Base-by-base conservation (phyloP, 2,113 vertebrate genomes). In the Rissa tridactyla region DNA sequence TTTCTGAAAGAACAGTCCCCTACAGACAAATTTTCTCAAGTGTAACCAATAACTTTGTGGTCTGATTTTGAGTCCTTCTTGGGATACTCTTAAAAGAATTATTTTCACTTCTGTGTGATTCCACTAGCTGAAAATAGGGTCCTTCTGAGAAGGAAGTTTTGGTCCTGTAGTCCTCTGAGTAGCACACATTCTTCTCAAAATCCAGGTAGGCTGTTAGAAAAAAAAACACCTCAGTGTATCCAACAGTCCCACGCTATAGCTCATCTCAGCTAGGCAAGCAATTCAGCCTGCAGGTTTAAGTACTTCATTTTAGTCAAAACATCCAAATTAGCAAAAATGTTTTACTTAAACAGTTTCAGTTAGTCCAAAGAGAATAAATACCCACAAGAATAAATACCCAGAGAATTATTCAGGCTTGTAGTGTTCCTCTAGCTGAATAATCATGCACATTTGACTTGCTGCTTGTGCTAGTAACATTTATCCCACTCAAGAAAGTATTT, bases 211-310 rank as follows among this genome's bases (percentile, higher is more conserved):
- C 32, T 73, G 26, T 3, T 57, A 36, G 46, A 12, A 27, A 44
- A 27, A 44, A 65, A 3, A 10, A 4, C 23, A 9, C 36, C 54
- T 66, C 49, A 9, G 26, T 9, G 10, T 36, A 13, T 4, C 11
- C 2, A 9, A 15, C 8, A 61, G 26, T 13, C 5, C 49, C 9
- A 1, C 2, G 5, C 5, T 34, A 0, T 1, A 30, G 86, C 46
- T 82, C 71, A 38, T 60, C 47, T 65, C 54, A 64, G 42, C 82
- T 58, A 19, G 23, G 27, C 5, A 44, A 15, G 40, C 40, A 22
- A 29, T 44, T 66, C 40, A 66, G 42, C 40, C 38, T 55, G 27
- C 66, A 55, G 54, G 51, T 21, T 88, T 1, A 23, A 78, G 25
- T 23, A 1, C 8, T n/a, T 66, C 3, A 17, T 44, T 73, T 58